Evolutionary conservation across 2,113 vertebrate genomes (phyloP).

Genomic region (Cyprinus carpio): DNA sequence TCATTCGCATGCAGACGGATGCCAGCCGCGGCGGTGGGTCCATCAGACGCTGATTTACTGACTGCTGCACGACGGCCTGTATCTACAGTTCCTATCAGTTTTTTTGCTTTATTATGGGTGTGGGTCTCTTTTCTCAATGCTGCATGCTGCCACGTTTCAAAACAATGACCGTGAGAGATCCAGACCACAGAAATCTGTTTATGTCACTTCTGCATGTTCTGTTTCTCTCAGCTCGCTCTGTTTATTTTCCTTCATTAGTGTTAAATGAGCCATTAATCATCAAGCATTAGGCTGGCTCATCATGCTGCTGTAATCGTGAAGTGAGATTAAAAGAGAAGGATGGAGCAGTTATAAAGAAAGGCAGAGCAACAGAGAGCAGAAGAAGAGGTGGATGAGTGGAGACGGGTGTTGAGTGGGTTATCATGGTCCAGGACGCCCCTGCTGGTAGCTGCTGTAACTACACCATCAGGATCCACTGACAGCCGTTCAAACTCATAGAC

Average conservation of each 20-base stretch:
- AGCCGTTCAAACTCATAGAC: background rate
- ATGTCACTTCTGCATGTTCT: background rate
- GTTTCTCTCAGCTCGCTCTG: slow-evolving; percentile 49
- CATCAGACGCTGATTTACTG: slow-evolving; percentile 28
- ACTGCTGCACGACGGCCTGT: slow-evolving; percentile 31
- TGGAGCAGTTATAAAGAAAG: background rate
- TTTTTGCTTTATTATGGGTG: slow-evolving; percentile 66
- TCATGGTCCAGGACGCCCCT: background rate
- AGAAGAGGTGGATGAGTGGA: background rate
- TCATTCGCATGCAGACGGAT: slow-evolving; percentile 62
- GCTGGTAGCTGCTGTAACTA: background rate
- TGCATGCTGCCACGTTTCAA: slow-evolving; percentile 65
- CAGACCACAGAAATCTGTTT: slow-evolving; percentile 5
- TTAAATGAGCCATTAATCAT: slow-evolving; percentile 72
- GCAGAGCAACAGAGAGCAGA: background rate
- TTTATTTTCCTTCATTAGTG: slow-evolving; percentile 70
- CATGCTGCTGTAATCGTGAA: background rate
- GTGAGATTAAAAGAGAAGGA: background rate
- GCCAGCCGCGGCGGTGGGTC: slow-evolving; percentile 67
- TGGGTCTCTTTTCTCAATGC: slow-evolving; percentile 71
- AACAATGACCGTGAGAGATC: background rate
- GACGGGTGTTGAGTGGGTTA: background rate
- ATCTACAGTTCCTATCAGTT: slow-evolving; percentile 51
- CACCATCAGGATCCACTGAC: background rate
- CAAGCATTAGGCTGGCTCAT: background rate